phyloP scores from a whole-genome alignment of 92 coral and sea anemone genomes.

The Metridium senile region DNA sequence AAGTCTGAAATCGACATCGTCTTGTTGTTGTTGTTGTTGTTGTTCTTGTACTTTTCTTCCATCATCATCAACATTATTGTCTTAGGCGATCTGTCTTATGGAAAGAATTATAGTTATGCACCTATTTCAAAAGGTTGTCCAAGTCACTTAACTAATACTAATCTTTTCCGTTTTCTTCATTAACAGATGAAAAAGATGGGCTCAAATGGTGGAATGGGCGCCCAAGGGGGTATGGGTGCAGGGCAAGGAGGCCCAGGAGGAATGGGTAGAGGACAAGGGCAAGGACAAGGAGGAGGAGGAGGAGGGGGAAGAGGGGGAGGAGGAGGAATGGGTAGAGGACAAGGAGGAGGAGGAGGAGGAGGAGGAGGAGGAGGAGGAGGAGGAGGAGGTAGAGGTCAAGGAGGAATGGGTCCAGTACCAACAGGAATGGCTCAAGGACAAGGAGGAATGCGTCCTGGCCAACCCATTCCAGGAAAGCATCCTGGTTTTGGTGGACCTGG shows the following conservation, averaged over 20 bases:
- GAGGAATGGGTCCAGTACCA: not conserved
- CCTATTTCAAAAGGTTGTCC: no score
- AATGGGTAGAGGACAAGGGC: conserved; percentile 5
- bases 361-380: no score
- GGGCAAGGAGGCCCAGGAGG: not conserved
- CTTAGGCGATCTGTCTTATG: no score
- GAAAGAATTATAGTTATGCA: no score
- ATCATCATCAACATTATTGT: no score
- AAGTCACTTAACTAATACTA: no score
- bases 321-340: not conserved
- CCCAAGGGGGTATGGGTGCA: conserved; percentile 14
- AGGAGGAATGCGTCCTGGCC: conserved; percentile 14
- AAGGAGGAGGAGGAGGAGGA: not conserved
- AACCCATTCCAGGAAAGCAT: no score
- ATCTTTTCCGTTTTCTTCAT: no score
- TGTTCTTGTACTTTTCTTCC: not conserved
- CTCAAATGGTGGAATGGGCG: conserved; percentile 20
- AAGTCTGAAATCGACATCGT: not conserved
- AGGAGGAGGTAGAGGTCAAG: no score
- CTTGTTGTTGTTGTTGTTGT: not conserved
- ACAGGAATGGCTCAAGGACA: not conserved
- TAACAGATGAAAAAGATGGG: not conserved
- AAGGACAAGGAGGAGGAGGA: not conserved
- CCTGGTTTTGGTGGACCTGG: not conserved
- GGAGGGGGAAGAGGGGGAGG: not conserved